Base-by-base conservation (phyloP, 30 jellyfish, hydroid and myxozoan genomes). In the Aurelia coerulea region DNA sequence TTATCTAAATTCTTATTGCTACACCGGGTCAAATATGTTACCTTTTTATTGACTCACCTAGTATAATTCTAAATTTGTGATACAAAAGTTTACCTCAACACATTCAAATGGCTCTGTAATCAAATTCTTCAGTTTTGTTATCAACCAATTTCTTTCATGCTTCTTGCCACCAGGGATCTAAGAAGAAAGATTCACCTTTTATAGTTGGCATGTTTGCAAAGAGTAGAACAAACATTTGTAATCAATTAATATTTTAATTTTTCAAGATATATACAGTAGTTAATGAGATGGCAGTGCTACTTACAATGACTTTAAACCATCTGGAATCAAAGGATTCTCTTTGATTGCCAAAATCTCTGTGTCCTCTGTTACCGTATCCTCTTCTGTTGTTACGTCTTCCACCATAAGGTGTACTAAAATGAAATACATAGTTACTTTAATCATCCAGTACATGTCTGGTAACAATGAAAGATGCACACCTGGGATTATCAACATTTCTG, bases 91-190 rank as follows among this genome's bases (percentile, higher is more conserved):
- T 52, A 83, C 95, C 88, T 84, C 89, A 58, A 83, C 92, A 69
- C 83, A 69, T 58, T 81, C 91, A 78, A 82, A 90, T 46, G 97
- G 94, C 9, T 35, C 81, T 4, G 80, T 52, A 10, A 84, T 71
- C 54, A 59, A 68, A 32, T 56, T 62, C 74, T 76, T 83, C 35
- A 90, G 34, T 33, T 84, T 83, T 51, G 68, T 33, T 6, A 90
- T 64, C 49, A 90, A 34, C 97, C 97, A 90, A 51, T 77, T 91
- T 17, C 86, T 73, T 12, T 78, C 90, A 70, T 90, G 97, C 12
- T 77, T 65, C 73, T 77, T 76, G 16, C 97, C 97, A 56, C 88
- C 95, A 7, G 97, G 94, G 14, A 90, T 79, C 92, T 83, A 34
- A 16, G 32, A 68, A 23, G 10, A 12, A 76, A 32, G 8, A 67